Evolutionary conservation across 2,797 vertebrate genomes (phyloP).

Genomic region (Synanceia verrucosa): DNA sequence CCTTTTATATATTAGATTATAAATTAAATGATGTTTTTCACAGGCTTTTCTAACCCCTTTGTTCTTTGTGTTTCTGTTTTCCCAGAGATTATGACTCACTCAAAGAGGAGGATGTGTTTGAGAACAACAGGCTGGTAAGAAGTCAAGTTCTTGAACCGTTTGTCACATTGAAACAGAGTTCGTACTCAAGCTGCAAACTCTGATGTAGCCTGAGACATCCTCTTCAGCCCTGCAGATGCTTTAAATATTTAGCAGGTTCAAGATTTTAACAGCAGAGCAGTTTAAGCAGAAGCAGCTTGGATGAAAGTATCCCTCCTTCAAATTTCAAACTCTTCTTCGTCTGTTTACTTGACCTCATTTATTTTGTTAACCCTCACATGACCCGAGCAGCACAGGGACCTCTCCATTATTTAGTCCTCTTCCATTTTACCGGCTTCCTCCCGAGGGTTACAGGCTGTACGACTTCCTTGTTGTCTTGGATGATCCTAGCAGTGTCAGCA

Average conservation of each 20-base stretch:
- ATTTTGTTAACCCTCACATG: slow-evolving; percentile 39
- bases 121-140: slow-evolving; percentile 96
- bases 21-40: not conserved
- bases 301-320: not conserved
- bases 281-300: not conserved
- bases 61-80: slow-evolving; percentile 53
- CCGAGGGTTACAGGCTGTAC: slow-evolving; percentile 24
- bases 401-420: slow-evolving; percentile 58
- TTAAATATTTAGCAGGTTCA: slow-evolving; percentile 20
- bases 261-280: slow-evolving; percentile 9
- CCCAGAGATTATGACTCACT: slow-evolving; percentile 91
- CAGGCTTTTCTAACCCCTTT: not conserved
- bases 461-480: slow-evolving; percentile 45
- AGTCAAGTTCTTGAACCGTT: slow-evolving; percentile 38
- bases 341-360: slow-evolving; percentile 56
- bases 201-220: slow-evolving; percentile 11
- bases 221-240: slow-evolving; percentile 9
- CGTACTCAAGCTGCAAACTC: not conserved
- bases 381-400: slow-evolving; percentile 35
- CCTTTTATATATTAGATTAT: no score
- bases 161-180: slow-evolving; percentile 1
- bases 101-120: slow-evolving; percentile 91
- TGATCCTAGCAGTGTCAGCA: slow-evolving; percentile 42
- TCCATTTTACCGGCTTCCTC: slow-evolving; percentile 54
- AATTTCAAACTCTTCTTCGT: slow-evolving; percentile 3